Evolutionary conservation across 53 echinoderm and acorn worm species (phyloP).

Genomic region (Apostichopus leukothele): DNA sequence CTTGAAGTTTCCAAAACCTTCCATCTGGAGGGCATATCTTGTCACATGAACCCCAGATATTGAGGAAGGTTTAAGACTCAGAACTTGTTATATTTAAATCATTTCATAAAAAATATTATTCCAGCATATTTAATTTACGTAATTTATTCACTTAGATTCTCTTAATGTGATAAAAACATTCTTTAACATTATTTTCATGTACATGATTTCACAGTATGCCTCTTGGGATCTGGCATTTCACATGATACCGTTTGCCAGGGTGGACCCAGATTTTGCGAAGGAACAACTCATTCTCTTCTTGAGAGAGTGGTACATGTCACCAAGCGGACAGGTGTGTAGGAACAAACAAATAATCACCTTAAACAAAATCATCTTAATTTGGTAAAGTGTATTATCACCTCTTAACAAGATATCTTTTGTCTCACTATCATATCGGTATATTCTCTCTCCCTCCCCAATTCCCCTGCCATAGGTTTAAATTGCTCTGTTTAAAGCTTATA

Average conservation of each 20-base stretch:
- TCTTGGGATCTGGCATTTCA: slow-evolving; percentile 98
- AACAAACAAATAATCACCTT: not conserved
- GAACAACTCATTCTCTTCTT: slow-evolving; percentile 90
- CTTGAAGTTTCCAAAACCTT: too few relatives aligned
- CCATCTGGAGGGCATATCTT: too few relatives aligned
- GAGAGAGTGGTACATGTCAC: slow-evolving; percentile 97
- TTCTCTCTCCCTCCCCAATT: too few relatives aligned
- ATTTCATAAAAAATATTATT: too few relatives aligned
- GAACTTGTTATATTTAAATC: too few relatives aligned
- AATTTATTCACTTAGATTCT: not conserved
- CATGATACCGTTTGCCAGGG: slow-evolving; percentile 95
- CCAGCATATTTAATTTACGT: too few relatives aligned
- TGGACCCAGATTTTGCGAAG: slow-evolving; percentile 94
- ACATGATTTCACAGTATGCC: slow-evolving; percentile 69
- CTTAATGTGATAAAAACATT: not conserved
- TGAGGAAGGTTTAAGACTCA: too few relatives aligned
- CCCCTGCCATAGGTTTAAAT: not conserved
- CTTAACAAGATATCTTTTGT: too few relatives aligned
- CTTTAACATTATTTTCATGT: not conserved
- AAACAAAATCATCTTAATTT: not conserved
- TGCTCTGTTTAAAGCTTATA: not conserved
- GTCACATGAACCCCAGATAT: too few relatives aligned
- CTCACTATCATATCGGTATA: too few relatives aligned
- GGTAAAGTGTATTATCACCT: too few relatives aligned
- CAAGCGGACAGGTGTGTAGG: slow-evolving; percentile 85